phyloP scores from a whole-genome alignment of 2,113 vertebrate species.

The Leucosticte australis region DNA sequence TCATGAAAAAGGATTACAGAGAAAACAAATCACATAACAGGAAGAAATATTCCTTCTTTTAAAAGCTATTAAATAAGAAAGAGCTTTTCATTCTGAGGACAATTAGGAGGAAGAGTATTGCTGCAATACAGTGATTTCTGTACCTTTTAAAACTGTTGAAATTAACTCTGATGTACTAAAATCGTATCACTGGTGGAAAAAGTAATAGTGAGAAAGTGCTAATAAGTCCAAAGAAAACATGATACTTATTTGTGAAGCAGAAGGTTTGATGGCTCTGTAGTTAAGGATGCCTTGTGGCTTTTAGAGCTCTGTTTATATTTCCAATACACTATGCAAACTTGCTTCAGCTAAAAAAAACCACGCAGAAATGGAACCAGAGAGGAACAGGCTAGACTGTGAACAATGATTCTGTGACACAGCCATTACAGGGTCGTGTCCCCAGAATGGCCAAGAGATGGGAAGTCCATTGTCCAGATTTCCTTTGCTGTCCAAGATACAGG shows the following conservation, averaged over 20 bases:
- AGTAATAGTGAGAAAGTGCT: slow-evolving; percentile 28
- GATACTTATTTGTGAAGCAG: slow-evolving; percentile 39
- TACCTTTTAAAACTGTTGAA: background rate
- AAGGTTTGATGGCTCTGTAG: slow-evolving; percentile 9
- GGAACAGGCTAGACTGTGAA: background rate
- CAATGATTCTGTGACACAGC: background rate
- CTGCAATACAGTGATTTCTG: background rate
- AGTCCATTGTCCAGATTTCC: background rate
- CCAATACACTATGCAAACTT: slow-evolving; percentile 36
- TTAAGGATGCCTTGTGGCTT: slow-evolving; percentile 6
- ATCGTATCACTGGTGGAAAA: slow-evolving; percentile 26
- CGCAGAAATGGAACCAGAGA: background rate
- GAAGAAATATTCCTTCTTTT: background rate
- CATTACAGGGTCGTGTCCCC: background rate
- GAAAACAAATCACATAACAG: background rate
- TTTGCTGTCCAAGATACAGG: background rate
- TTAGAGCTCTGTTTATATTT: slow-evolving; percentile 48
- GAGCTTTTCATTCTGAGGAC: background rate
- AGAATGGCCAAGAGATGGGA: background rate
- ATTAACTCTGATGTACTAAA: background rate
- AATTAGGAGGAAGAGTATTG: background rate
- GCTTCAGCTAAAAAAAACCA: slow-evolving; percentile 6
- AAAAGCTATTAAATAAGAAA: background rate
- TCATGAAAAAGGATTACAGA: slow-evolving; percentile 13
- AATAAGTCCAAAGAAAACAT: slow-evolving; percentile 45